Evolutionary conservation across 1,140 invertebrate species (phyloP).

Genomic region (Drosophila oshimai): DNA sequence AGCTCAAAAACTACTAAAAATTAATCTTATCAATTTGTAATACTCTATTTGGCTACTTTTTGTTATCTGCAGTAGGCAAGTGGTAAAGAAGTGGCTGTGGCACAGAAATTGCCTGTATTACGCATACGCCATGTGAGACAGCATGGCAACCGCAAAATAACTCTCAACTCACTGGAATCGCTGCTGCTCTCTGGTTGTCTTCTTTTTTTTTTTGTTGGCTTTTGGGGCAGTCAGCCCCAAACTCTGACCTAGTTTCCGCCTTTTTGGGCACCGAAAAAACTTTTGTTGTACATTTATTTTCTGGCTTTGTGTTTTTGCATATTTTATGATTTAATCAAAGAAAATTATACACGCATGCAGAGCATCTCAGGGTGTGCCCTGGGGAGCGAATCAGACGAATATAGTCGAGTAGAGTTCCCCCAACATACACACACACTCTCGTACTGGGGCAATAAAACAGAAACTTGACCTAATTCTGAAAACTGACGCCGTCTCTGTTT

Average conservation of each 20-base stretch:
- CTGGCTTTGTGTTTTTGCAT: slow-evolving; percentile 60
- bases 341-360: slow-evolving; percentile 67
- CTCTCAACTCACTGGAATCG: slow-evolving; percentile 15
- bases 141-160: slow-evolving; percentile 18
- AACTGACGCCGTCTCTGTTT: slow-evolving; percentile 44
- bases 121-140: slow-evolving; percentile 57
- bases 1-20: not conserved
- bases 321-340: slow-evolving; percentile 81
- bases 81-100: too few species aligned
- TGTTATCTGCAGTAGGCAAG: not conserved
- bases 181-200: not conserved
- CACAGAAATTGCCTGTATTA: slow-evolving; percentile 21
- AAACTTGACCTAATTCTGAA: slow-evolving; percentile 76
- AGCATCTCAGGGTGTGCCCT: slow-evolving; percentile 53
- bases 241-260: slow-evolving; percentile 77
- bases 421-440: not conserved
- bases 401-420: slow-evolving; percentile 16
- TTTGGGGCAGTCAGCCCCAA: slow-evolving; percentile 36
- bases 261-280: slow-evolving; percentile 64
- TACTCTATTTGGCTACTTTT: not conserved
- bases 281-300: slow-evolving; percentile 38
- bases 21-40: not conserved
- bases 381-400: slow-evolving; percentile 29
- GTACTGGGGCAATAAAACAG: slow-evolving; percentile 65
- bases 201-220: not conserved